These are phyloP conservation scores for Carassius gibelio DNA, from an alignment of 2,113 vertebrate species.

Conservation along the genomic window DNA sequence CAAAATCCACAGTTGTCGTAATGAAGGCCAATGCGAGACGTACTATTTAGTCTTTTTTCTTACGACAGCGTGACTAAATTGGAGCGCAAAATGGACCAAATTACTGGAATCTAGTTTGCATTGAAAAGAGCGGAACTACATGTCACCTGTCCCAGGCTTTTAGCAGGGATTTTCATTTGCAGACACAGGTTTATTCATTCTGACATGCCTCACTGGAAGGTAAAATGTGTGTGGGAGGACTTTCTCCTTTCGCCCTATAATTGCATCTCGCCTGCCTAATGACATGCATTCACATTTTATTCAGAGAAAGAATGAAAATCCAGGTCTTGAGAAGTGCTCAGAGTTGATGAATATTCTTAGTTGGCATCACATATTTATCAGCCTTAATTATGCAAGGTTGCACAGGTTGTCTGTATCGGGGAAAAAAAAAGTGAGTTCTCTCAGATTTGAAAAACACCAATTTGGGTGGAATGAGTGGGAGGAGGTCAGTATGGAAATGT, in stretches of 20 bases:
- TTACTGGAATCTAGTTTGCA: background rate
- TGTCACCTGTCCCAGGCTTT: constrained; percentile 27
- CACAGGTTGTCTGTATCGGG: background rate
- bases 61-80: background rate
- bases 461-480: constrained; percentile 15
- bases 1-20: background rate
- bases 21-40: background rate
- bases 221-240: constrained; percentile 45
- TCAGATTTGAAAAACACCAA: constrained; percentile 24
- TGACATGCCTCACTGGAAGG: constrained; percentile 29
- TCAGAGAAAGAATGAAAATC: constrained; percentile 50
- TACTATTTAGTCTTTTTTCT: background rate
- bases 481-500: constrained; percentile 44
- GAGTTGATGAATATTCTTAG: constrained; percentile 37
- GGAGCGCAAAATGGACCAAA: background rate
- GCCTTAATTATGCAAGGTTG: background rate
- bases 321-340: constrained; percentile 36
- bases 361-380: constrained; percentile 12
- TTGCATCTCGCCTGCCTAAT: constrained; percentile 49
- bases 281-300: constrained; percentile 46
- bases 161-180: constrained; percentile 34
- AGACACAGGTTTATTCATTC: constrained; percentile 49
- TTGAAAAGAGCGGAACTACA: background rate
- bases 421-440: background rate
- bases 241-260: constrained; percentile 39